These are phyloP conservation scores for Nesometra sesokonis DNA, from an alignment of 35 echinoderm and acorn worm genomes.

Conservation along the genomic window DNA sequence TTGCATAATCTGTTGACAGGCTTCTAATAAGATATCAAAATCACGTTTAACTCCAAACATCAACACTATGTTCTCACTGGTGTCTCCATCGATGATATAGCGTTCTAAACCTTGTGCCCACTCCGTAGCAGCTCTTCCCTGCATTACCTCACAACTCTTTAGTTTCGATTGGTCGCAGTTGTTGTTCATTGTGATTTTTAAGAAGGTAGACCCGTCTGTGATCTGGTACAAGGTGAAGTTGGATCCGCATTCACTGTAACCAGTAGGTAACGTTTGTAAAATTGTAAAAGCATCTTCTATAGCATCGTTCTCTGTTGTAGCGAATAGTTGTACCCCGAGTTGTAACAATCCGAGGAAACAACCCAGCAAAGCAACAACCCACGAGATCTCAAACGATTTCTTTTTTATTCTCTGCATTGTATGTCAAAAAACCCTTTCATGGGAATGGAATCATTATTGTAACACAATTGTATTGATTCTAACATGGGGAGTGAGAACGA, in stretches of 20 bases:
- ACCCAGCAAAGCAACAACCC: neutral
- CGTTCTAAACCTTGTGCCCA: neutral
- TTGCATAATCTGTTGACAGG: neutral
- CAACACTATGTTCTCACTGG: neutral
- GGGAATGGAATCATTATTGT: too few species aligned
- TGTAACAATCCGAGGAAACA: neutral
- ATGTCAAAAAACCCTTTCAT: too few species aligned
- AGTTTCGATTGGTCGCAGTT: neutral
- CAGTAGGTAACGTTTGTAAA: neutral
- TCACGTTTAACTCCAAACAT: neutral
- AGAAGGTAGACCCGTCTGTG: neutral
- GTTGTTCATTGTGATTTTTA: neutral
- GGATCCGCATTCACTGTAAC: neutral
- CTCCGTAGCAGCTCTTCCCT: neutral
- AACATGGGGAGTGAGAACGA: too few species aligned
- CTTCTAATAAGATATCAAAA: neutral
- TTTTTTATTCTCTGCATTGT: neutral
- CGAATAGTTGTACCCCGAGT: neutral
- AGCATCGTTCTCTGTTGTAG: neutral
- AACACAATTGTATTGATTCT: too few species aligned
- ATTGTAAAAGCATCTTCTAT: neutral
- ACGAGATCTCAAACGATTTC: neutral
- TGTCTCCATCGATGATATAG: neutral
- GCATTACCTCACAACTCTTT: neutral
- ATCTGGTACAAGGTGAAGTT: slow-evolving; percentile 5